Evolutionary conservation across 2,113 vertebrate genomes (phyloP).

Genomic region (Collichthys lucidus): DNA sequence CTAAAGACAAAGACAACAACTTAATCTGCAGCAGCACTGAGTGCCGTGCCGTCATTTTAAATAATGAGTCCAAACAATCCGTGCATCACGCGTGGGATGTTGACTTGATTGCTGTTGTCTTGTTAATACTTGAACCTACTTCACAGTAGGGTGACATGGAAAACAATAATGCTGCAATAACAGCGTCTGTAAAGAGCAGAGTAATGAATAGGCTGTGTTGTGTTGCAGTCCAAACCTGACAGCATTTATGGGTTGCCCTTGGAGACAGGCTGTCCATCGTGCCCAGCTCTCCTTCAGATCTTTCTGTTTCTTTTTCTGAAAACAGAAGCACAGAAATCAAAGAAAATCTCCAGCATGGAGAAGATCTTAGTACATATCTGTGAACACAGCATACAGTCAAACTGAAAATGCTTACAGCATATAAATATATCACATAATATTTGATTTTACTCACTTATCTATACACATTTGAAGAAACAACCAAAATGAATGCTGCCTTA

Average conservation of each 20-base stretch:
- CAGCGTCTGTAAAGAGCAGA: slow-evolving; percentile 43
- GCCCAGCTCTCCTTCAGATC: slow-evolving; percentile 83
- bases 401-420: neutral
- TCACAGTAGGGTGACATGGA: slow-evolving; percentile 29
- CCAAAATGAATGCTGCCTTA: neutral
- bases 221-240: slow-evolving; percentile 79
- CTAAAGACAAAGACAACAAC: neutral
- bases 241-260: slow-evolving; percentile 83
- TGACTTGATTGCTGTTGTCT: slow-evolving; percentile 42
- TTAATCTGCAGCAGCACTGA: slow-evolving; percentile 1
- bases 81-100: slow-evolving; percentile 11
- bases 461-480: neutral
- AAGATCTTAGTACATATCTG: slow-evolving; percentile 4
- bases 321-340: slow-evolving; percentile 44
- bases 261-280: slow-evolving; percentile 84
- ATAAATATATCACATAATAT: neutral
- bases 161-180: slow-evolving; percentile 55
- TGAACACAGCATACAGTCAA: neutral
- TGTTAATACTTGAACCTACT: slow-evolving; percentile 31
- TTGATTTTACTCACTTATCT: neutral
- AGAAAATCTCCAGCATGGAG: slow-evolving; percentile 42
- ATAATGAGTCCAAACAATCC: slow-evolving; percentile 25
- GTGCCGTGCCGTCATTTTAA: slow-evolving; percentile 4
- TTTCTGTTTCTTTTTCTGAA: slow-evolving; percentile 82
- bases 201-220: slow-evolving; percentile 57